Evolutionary conservation across 2,797 vertebrate genomes (phyloP).

Genomic region (Tapirus indicus): DNA sequence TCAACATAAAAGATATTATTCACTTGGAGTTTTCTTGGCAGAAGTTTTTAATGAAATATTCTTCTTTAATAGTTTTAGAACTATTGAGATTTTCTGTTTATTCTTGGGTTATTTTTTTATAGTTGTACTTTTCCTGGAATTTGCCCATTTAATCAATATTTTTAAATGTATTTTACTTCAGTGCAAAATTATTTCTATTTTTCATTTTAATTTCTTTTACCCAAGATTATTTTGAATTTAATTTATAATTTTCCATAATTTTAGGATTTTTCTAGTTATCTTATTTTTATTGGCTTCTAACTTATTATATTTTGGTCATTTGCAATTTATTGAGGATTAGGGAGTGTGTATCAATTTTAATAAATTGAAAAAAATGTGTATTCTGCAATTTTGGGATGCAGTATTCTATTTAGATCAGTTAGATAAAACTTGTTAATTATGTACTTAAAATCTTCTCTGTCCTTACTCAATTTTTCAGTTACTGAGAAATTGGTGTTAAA

Average conservation of each 20-base stretch:
- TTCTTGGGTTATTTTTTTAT: neutral
- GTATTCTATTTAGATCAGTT: neutral
- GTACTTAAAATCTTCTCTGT: neutral
- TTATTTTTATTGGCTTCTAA: neutral
- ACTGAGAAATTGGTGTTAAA: neutral
- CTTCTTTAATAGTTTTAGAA: neutral
- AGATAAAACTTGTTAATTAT: neutral
- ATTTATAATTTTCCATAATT: neutral
- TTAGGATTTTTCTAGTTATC: neutral
- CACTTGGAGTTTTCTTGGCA: neutral
- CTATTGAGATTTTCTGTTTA: neutral
- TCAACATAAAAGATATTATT: neutral
- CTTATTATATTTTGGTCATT: neutral
- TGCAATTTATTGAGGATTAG: neutral
- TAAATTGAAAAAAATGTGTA: neutral
- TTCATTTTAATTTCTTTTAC: neutral
- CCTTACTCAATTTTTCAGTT: neutral
- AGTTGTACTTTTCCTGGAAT: neutral
- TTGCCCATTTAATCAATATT: neutral
- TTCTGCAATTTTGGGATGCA: neutral
- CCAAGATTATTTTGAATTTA: neutral
- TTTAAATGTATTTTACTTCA: slow-evolving; percentile 39
- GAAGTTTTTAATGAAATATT: neutral
- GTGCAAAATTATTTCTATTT: neutral
- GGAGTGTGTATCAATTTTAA: neutral